Conservation (phyloP, 2,888 invertebrate species). For the Lepidochrysops patricia region DNA sequence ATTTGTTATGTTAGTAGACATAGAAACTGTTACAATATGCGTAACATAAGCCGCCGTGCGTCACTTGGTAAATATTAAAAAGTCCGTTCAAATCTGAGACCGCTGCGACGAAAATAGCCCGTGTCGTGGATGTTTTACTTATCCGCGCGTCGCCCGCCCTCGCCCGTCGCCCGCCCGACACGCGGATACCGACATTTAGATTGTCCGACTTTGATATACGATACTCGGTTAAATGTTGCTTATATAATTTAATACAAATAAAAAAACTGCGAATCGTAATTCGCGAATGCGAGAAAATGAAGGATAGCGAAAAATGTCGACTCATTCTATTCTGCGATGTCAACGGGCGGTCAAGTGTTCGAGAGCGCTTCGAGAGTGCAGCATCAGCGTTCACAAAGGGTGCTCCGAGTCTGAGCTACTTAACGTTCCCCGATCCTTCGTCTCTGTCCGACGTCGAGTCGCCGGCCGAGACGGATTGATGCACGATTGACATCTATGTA, state of each 20-base stretch:
- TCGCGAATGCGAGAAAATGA: constrained; percentile 16
- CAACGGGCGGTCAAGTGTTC: constrained; percentile 61
- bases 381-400: constrained; percentile 55
- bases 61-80: constrained; percentile 48
- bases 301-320: constrained; percentile 37
- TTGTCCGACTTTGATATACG: neutral
- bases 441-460: constrained; percentile 50
- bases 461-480: constrained; percentile 50
- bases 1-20: constrained; percentile 71
- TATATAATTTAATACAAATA: neutral
- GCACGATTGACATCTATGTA: constrained; percentile 35
- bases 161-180: constrained; percentile 22
- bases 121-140: constrained; percentile 27
- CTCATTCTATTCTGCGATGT: constrained; percentile 38
- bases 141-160: constrained; percentile 12
- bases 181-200: constrained; percentile 35
- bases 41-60: constrained; percentile 54
- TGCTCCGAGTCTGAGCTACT: constrained; percentile 43
- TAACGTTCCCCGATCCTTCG: constrained; percentile 38
- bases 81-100: constrained; percentile 36
- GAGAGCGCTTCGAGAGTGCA: constrained; percentile 43
- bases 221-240: neutral
- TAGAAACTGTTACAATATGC: constrained; percentile 56
- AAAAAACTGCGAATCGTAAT: constrained; percentile 27
- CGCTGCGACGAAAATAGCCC: constrained; percentile 55